Evolutionary conservation across 92 coral and sea anemone species (phyloP), one percentile per base, ranked within the genome.

Genomic region (Paragorgia papillata): DNA sequence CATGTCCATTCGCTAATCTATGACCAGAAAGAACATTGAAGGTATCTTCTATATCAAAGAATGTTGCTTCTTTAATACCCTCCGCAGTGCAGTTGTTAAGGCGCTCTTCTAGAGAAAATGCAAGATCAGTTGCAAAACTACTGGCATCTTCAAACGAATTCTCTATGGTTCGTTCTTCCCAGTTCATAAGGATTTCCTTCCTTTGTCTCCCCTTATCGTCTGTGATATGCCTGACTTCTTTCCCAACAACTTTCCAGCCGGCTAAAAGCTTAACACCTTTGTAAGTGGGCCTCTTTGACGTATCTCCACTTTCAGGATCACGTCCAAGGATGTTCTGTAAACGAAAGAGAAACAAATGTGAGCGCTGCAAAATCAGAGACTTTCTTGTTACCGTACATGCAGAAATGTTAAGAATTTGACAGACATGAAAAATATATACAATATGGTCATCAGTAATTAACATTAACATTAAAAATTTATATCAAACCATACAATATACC

Each of bases 301-400:
- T 49, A 51, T 65, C 53, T n/a, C 35, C 73, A 40, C 73, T 65
- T 51, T 65, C 73, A 19, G 73, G 73, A 65, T 30, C 37, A 31
- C 73, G 73, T 34, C 53, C 53, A 34, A 39, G n/a, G n/a, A 65
- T 65, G 15, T 17, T 19, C 53, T 39, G 35, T n/a, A n/a, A n/a
- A n/a, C n/a, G n/a, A n/a, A n/a, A n/a, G n/a, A n/a, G n/a, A n/a
- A n/a, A n/a, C n/a, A n/a, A n/a, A n/a, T n/a, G n/a, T n/a, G n/a
- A n/a, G n/a, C n/a, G n/a, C n/a, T n/a, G n/a, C n/a, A n/a, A n/a
- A n/a, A n/a, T n/a, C n/a, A n/a, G n/a, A n/a, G n/a, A n/a, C n/a
- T n/a, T 18, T 26, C 21, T 37, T 37, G 43, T 4, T 37, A 37
- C 12, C 12, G 43, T 37, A 12, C 12, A 4, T 5, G 43, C 43